Evolutionary conservation across 1,140 invertebrate species (phyloP).

Genomic region (Drosophila rhopaloa): DNA sequence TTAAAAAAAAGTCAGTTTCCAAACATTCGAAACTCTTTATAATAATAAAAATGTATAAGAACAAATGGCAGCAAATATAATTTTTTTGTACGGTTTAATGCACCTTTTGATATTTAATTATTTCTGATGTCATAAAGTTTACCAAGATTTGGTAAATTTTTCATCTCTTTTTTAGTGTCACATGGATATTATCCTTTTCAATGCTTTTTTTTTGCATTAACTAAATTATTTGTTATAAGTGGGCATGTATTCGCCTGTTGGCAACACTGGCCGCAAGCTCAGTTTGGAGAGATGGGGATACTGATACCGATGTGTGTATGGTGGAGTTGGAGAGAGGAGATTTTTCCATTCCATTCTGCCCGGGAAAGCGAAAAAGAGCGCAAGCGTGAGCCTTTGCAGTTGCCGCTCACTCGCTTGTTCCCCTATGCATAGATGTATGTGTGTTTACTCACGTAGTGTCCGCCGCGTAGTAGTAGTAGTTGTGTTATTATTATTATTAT

Average conservation of each 20-base stretch:
- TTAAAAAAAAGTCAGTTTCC: too few species aligned
- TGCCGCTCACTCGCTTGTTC: slow-evolving; percentile 23
- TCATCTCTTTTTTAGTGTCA: not conserved
- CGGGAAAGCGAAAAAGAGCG: slow-evolving; percentile 41
- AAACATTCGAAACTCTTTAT: too few species aligned
- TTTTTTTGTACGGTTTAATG: too few species aligned
- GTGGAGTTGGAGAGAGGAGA: slow-evolving; percentile 29
- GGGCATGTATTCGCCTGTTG: slow-evolving; percentile 25
- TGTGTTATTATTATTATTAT: slow-evolving; percentile 77
- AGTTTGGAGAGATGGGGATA: slow-evolving; percentile 19
- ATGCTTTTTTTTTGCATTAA: slow-evolving; percentile 1
- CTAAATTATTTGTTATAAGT: slow-evolving; percentile 22
- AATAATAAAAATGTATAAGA: too few species aligned
- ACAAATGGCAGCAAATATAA: too few species aligned
- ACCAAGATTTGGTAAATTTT: too few species aligned
- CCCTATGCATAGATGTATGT: slow-evolving; percentile 19
- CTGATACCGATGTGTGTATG: slow-evolving; percentile 3
- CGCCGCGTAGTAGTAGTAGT: slow-evolving; percentile 66
- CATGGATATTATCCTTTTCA: slow-evolving; percentile 1
- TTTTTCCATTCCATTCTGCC: slow-evolving; percentile 42
- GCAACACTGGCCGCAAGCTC: slow-evolving; percentile 34
- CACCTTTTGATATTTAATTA: too few species aligned
- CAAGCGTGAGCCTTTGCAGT: slow-evolving; percentile 29
- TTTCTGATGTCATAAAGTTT: too few species aligned
- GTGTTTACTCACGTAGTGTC: slow-evolving; percentile 71